Conservation (phyloP, 1,140 invertebrate species). For the Aphelinus certus region DNA sequence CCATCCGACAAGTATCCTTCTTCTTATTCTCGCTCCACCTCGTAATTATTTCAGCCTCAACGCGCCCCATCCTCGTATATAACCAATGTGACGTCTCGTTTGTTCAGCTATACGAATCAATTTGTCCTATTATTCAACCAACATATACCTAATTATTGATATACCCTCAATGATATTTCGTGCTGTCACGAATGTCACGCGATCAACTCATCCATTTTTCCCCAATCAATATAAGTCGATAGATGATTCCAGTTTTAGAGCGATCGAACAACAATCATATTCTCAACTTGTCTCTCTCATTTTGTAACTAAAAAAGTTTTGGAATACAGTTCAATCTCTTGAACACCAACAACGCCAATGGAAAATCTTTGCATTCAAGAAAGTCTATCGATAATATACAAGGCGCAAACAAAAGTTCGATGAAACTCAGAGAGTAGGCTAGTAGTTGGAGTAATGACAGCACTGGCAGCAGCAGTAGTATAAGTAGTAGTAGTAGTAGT, state of each 20-base stretch:
- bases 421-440: slow-evolving; percentile 7
- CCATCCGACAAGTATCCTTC: slow-evolving; percentile 15
- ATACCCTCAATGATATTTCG: neutral
- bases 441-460: slow-evolving; percentile 5
- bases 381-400: slow-evolving; percentile 53
- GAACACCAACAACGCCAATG: slow-evolving; percentile 47
- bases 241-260: too few species aligned
- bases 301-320: too few species aligned
- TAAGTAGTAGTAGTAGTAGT: slow-evolving; percentile 18
- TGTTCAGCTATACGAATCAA: neutral
- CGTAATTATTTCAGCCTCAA: slow-evolving; percentile 34
- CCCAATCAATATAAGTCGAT: too few species aligned
- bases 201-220: too few species aligned
- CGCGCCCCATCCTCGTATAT: neutral
- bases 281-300: too few species aligned
- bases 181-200: too few species aligned
- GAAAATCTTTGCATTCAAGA: slow-evolving; percentile 61
- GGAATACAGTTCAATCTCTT: too few species aligned
- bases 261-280: too few species aligned
- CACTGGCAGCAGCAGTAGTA: slow-evolving; percentile 5
- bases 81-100: slow-evolving; percentile 5
- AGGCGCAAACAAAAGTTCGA: slow-evolving; percentile 58
- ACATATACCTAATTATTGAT: neutral
- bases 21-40: slow-evolving; percentile 27
- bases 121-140: neutral